phyloP scores from a whole-genome alignment of 2,113 vertebrate species.

The Upupa epops region DNA sequence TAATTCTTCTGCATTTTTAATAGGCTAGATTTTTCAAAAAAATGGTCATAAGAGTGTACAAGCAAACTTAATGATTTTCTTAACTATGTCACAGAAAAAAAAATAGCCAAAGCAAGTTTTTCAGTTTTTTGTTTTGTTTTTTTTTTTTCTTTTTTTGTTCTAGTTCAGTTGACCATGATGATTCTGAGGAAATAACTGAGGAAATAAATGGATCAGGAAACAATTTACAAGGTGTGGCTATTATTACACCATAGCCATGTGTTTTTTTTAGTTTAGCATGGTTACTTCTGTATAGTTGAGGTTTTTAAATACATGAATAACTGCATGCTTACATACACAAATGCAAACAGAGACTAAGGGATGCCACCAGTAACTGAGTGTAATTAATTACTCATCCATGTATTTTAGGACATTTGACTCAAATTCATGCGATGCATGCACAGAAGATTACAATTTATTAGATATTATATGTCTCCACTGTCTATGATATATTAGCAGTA shows the following conservation, averaged over 20 bases:
- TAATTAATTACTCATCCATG: constrained; percentile 23
- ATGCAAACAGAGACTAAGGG: neutral
- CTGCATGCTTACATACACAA: neutral
- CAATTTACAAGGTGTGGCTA: constrained; percentile 44
- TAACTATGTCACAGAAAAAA: neutral
- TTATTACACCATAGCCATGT: constrained; percentile 30
- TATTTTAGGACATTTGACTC: neutral
- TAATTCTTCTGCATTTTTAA: neutral
- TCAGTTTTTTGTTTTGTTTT: too few species aligned
- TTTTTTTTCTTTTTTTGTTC: too few species aligned
- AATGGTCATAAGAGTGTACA: neutral
- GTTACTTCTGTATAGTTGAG: constrained; percentile 42
- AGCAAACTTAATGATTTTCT: neutral
- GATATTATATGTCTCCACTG: constrained; percentile 30
- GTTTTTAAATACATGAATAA: neutral
- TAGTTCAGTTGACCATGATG: constrained; percentile 21
- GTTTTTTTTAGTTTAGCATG: constrained; percentile 7
- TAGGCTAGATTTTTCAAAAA: neutral
- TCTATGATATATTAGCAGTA: constrained; percentile 44
- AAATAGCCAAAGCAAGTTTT: neutral
- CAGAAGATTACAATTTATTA: neutral
- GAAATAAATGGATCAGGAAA: constrained; percentile 55
- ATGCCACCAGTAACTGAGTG: neutral
- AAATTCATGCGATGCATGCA: constrained; percentile 4
- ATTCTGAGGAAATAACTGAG: constrained; percentile 49